Evolutionary conservation across 2,888 invertebrate species (phyloP).

Genomic region (Brachypalpus laphriformis): DNA sequence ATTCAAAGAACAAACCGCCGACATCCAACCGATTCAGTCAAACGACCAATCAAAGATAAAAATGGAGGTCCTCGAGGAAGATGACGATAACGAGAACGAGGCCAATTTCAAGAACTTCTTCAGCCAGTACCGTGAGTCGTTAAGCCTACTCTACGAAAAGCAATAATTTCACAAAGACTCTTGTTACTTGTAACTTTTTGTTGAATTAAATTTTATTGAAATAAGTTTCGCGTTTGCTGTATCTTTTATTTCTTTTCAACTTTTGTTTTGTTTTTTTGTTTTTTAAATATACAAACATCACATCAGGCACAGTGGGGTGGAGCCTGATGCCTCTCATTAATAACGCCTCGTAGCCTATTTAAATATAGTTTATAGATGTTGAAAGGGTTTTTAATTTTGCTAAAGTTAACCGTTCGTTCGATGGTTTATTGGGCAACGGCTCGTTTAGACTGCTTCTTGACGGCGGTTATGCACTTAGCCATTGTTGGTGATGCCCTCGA

Average conservation of each 20-base stretch:
- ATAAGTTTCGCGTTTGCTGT: constrained; percentile 22
- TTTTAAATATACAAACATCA: constrained; percentile 59
- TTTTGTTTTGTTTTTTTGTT: constrained; percentile 3
- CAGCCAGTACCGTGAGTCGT: constrained; percentile 76
- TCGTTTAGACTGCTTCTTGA: constrained; percentile 84
- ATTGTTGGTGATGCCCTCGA: constrained; percentile 98
- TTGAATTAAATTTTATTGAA: constrained; percentile 59
- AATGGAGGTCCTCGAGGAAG: constrained; percentile 68
- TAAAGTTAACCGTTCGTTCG: background rate
- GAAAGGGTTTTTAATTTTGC: constrained; percentile 16
- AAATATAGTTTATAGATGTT: constrained; percentile 58
- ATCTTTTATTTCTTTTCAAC: constrained; percentile 27
- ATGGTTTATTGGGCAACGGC: constrained; percentile 41
- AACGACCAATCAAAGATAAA: constrained; percentile 60
- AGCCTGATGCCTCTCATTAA: constrained; percentile 42
- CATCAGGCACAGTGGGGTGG: constrained; percentile 46
- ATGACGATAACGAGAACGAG: constrained; percentile 76
- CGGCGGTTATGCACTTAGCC: constrained; percentile 98
- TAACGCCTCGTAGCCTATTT: constrained; percentile 39
- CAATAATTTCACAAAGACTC: constrained; percentile 61
- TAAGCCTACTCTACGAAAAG: constrained; percentile 76
- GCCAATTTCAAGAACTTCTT: constrained; percentile 77
- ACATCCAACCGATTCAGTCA: constrained; percentile 21
- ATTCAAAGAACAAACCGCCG: constrained; percentile 71
- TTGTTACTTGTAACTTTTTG: constrained; percentile 6